These are phyloP conservation scores for Lasioglossum villosulum DNA, from an alignment of 2,888 invertebrate species.

Conservation along the genomic window DNA sequence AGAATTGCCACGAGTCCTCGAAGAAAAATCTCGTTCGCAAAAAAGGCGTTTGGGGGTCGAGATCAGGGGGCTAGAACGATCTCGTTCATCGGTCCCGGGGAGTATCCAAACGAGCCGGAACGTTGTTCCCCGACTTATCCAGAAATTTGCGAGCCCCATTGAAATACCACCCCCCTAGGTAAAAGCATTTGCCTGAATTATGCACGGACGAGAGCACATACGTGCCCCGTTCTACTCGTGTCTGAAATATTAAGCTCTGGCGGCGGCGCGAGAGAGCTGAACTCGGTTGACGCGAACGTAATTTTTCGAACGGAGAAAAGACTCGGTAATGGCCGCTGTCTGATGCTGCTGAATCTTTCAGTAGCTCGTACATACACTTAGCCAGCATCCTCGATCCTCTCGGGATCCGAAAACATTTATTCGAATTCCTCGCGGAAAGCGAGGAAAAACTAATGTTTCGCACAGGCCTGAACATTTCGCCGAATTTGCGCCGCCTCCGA, in stretches of 20 bases:
- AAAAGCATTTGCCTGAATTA: conserved; percentile 45
- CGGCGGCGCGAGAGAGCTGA: neutral
- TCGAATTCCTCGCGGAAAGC: neutral
- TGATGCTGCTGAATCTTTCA: conserved; percentile 17
- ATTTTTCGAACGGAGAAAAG: conserved; percentile 21
- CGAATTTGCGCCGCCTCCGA: too few relatives aligned
- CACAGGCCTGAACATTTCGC: too few relatives aligned
- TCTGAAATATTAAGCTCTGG: conserved; percentile 30
- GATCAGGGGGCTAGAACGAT: neutral
- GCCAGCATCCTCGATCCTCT: neutral
- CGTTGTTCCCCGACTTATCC: neutral
- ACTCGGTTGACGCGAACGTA: conserved; percentile 21
- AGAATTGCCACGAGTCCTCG: neutral
- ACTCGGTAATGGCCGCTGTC: neutral
- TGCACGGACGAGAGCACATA: neutral
- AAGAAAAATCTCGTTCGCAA: neutral
- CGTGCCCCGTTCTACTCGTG: neutral
- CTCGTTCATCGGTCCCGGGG: neutral
- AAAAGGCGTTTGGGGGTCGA: neutral
- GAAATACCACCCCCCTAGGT: neutral
- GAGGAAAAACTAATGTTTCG: neutral
- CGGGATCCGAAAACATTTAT: neutral
- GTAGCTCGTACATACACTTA: neutral
- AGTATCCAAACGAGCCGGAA: neutral
- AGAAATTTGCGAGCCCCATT: neutral